Evolutionary conservation across 1,140 invertebrate genomes (phyloP).

Genomic region (Drosophila truncata): DNA sequence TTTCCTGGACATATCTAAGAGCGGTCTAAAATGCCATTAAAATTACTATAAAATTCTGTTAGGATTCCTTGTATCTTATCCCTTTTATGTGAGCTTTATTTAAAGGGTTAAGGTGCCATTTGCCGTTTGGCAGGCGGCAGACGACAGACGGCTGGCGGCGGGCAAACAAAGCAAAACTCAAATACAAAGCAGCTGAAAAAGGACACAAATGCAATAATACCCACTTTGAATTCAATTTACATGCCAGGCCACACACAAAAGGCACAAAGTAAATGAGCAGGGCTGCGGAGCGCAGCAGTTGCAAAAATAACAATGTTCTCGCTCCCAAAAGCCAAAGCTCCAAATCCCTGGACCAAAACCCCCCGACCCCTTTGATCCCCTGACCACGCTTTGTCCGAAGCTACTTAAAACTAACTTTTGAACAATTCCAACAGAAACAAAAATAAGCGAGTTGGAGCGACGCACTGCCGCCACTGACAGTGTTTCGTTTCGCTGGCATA

Average conservation of each 20-base stretch:
- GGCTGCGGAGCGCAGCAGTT: constrained; percentile 52
- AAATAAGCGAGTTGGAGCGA: constrained; percentile 53
- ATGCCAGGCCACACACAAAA: constrained; percentile 65
- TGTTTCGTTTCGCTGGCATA: constrained; percentile 50
- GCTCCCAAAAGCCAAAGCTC: constrained; percentile 48
- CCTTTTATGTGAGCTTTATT: not conserved
- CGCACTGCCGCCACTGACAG: constrained; percentile 49
- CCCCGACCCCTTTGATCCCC: constrained; percentile 3
- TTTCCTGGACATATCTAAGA: not conserved
- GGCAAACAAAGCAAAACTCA: constrained; percentile 45
- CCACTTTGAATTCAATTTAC: constrained; percentile 78
- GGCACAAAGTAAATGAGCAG: constrained; percentile 74
- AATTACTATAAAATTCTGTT: not conserved
- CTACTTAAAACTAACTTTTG: constrained; percentile 79
- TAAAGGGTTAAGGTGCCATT: constrained; percentile 41
- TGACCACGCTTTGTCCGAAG: constrained; percentile 35
- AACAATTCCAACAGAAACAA: constrained; percentile 64
- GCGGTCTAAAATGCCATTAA: no score
- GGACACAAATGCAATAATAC: constrained; percentile 63
- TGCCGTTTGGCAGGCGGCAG: constrained; percentile 24
- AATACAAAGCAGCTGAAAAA: constrained; percentile 55
- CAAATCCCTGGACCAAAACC: constrained; percentile 17
- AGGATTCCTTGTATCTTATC: not conserved
- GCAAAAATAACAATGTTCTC: constrained; percentile 69
- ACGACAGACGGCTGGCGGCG: constrained; percentile 1